Percentiles rank a stretch among this genome's conserved stretches.
Evolutionary conservation across 2,888 invertebrate species (phyloP).

Genomic region (Tipula unca): DNA sequence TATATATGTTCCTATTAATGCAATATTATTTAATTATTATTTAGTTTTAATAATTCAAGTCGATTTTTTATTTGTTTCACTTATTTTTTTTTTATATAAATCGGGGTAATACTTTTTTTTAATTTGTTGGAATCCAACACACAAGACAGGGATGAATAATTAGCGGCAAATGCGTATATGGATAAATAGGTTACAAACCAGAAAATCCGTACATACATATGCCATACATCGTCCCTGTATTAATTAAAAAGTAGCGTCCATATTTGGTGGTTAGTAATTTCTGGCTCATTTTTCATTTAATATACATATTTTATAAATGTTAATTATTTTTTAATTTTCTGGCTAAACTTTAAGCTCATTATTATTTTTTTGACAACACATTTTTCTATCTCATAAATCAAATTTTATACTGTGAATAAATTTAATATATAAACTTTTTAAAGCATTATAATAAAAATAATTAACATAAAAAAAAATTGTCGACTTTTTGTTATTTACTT

Average conservation of each 20-base stretch:
- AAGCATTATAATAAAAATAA: conserved; percentile 8
- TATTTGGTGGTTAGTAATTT: conserved; percentile 4
- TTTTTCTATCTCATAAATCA: background rate
- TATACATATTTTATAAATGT: background rate
- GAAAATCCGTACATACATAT: background rate
- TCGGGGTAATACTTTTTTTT: background rate
- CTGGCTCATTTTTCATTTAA: background rate
- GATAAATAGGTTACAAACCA: background rate
- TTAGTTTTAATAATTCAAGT: background rate
- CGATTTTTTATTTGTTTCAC: conserved; percentile 1
- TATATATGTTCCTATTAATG: background rate
- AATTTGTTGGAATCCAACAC: background rate
- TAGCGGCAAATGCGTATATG: background rate
- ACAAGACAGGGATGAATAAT: background rate
- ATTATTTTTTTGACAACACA: conserved; percentile 14
- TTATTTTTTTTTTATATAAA: background rate
- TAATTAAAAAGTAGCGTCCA: background rate
- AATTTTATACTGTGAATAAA: background rate
- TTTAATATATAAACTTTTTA: background rate
- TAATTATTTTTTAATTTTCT: background rate
- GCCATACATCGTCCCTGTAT: background rate
- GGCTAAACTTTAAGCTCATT: background rate
- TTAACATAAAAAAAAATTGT: background rate
- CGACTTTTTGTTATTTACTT: background rate
- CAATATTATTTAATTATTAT: background rate